A percentile compares a stretch with the other conserved stretches of the same genome.
Conservation (phyloP, 2,113 vertebrate species). For the Peromyscus leucopus region DNA sequence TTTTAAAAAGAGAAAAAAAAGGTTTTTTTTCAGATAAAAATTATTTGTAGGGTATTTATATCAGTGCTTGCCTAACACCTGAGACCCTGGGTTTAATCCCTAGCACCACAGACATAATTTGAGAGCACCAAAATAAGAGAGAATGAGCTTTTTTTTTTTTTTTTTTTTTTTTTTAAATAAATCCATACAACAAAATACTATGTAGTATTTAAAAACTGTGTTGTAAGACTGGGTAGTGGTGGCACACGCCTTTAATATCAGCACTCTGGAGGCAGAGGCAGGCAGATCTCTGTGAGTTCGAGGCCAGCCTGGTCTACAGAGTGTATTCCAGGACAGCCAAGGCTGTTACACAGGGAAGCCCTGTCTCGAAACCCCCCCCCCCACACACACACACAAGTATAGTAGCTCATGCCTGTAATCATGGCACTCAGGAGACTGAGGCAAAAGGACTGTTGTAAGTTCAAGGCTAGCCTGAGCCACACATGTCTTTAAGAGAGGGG, state of each 20-base stretch:
- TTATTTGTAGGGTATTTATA: background rate
- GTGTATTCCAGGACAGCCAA: background rate
- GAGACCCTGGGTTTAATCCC: background rate
- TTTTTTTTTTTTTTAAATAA: background rate
- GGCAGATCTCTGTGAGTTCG: background rate
- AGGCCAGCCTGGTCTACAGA: background rate
- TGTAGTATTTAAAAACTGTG: too few relatives aligned
- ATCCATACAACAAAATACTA: slow-evolving; percentile 14
- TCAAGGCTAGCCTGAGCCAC: background rate
- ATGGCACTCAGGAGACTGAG: background rate
- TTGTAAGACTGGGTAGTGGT: too few relatives aligned
- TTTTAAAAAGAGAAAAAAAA: background rate
- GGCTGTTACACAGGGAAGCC: background rate
- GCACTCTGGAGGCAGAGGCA: background rate
- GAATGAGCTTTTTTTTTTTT: background rate
- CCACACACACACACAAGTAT: too few relatives aligned
- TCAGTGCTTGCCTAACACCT: background rate
- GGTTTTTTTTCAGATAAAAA: background rate
- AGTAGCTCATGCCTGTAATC: background rate
- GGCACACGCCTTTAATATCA: too few relatives aligned
- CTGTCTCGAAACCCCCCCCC: too few relatives aligned
- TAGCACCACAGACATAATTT: background rate
- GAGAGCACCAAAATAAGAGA: background rate
- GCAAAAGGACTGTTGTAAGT: background rate
- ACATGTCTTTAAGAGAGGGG: background rate